Conservation (phyloP, 1,140 invertebrate species). For the Copidosoma floridanum region DNA sequence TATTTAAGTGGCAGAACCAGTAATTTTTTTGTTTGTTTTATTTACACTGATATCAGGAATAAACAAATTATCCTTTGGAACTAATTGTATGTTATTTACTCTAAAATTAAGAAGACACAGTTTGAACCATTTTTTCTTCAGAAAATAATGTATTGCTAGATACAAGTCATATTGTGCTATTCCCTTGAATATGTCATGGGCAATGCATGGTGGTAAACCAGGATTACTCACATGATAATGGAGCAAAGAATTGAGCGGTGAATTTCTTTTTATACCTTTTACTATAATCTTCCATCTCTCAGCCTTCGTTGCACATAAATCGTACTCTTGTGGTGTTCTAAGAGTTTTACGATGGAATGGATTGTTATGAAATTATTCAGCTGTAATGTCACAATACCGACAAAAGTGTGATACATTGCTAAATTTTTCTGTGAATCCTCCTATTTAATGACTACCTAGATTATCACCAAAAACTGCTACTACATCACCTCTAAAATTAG, state of each 20-base stretch:
- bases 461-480: constrained; percentile 33
- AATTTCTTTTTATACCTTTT: constrained; percentile 14
- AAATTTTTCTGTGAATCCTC: constrained; percentile 35
- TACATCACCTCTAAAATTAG: constrained; percentile 23
- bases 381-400: constrained; percentile 25
- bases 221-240: constrained; percentile 25
- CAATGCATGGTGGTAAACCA: constrained; percentile 21
- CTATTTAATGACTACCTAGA: constrained; percentile 32
- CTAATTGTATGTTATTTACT: neutral
- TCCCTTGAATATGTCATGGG: constrained; percentile 22
- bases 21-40: neutral
- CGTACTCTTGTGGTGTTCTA: constrained; percentile 15
- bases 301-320: neutral
- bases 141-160: constrained; percentile 18
- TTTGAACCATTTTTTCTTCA: constrained; percentile 13
- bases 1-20: constrained; percentile 10
- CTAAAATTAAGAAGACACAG: constrained; percentile 9
- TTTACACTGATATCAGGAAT: neutral
- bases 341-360: neutral
- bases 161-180: constrained; percentile 16
- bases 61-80: neutral
- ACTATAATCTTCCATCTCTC: constrained; percentile 1
- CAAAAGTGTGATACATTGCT: constrained; percentile 28
- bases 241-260: constrained; percentile 13
- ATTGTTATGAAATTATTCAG: constrained; percentile 10